Evolutionary conservation across 2,797 vertebrate species (phyloP).

Genomic region (Chelon auratus): DNA sequence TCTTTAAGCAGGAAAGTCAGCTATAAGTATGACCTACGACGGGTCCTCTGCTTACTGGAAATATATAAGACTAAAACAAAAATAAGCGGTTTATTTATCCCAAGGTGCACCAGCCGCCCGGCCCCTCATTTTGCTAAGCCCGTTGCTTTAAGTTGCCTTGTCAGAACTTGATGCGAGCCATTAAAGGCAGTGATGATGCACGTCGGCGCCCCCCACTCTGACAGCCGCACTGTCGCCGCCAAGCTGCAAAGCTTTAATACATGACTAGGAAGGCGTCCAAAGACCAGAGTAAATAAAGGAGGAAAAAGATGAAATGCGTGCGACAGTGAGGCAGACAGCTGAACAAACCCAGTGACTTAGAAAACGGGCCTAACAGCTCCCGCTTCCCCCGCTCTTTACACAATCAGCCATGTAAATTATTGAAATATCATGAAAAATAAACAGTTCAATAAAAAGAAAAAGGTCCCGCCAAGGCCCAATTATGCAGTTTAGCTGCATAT

Average conservation of each 20-base stretch:
- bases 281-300: slow-evolving; percentile 81
- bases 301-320: slow-evolving; percentile 77
- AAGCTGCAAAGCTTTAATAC: slow-evolving; percentile 78
- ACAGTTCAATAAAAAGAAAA: slow-evolving; percentile 78
- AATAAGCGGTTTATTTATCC: slow-evolving; percentile 68
- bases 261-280: slow-evolving; percentile 81
- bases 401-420: slow-evolving; percentile 83
- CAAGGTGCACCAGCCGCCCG: slow-evolving; percentile 42
- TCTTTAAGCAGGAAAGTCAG: slow-evolving; percentile 66
- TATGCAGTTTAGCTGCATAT: slow-evolving; percentile 75
- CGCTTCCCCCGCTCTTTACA: slow-evolving; percentile 73
- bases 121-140: slow-evolving; percentile 70
- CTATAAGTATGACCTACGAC: slow-evolving; percentile 59
- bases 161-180: slow-evolving; percentile 75
- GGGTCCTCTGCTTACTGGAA: slow-evolving; percentile 38
- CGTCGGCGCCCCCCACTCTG: slow-evolving; percentile 49
- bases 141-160: slow-evolving; percentile 72
- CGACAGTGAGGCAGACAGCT: slow-evolving; percentile 79
- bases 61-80: slow-evolving; percentile 59
- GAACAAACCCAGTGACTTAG: slow-evolving; percentile 82
- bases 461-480: slow-evolving; percentile 67
- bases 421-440: slow-evolving; percentile 83
- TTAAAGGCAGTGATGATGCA: slow-evolving; percentile 75
- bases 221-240: slow-evolving; percentile 70
- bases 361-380: slow-evolving; percentile 78